Evolutionary conservation across 2,797 vertebrate genomes (phyloP).

Genomic region (Rhyacichthys aspro): DNA sequence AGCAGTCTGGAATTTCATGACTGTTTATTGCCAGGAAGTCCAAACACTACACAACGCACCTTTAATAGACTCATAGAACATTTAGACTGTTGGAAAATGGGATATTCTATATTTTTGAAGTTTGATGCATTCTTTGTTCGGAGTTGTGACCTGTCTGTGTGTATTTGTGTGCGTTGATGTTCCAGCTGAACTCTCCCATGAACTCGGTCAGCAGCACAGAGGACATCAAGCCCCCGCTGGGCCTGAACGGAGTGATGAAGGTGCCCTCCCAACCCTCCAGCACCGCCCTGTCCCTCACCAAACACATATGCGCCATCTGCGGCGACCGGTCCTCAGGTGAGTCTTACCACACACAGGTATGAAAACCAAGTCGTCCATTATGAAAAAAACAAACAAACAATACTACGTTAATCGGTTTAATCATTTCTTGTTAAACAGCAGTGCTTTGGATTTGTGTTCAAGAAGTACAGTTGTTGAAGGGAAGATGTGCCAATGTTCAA

Average conservation of each 20-base stretch:
- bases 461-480: too few relatives aligned
- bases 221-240: constrained; percentile 97
- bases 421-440: too few relatives aligned
- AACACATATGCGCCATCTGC: constrained; percentile 99
- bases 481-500: too few relatives aligned
- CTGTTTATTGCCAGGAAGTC: too few relatives aligned
- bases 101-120: too few relatives aligned
- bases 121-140: constrained; percentile 16
- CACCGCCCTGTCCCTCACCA: constrained; percentile 90
- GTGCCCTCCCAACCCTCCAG: constrained; percentile 91
- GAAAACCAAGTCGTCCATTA: too few relatives aligned
- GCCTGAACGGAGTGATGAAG: constrained; percentile 97
- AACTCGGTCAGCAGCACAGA: constrained; percentile 97
- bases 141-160: constrained; percentile 65
- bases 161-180: constrained; percentile 76
- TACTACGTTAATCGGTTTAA: too few relatives aligned
- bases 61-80: too few relatives aligned
- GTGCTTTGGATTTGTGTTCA: too few relatives aligned
- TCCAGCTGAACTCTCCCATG: constrained; percentile 96
- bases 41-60: too few relatives aligned
- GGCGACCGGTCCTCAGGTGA: constrained; percentile 98
- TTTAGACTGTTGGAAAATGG: background rate
- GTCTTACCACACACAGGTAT: constrained; percentile 16
- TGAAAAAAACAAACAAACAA: too few relatives aligned
- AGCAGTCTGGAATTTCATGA: too few relatives aligned